Evolutionary conservation across 2,888 invertebrate genomes (phyloP).

Genomic region (Apodemia mormo): DNA sequence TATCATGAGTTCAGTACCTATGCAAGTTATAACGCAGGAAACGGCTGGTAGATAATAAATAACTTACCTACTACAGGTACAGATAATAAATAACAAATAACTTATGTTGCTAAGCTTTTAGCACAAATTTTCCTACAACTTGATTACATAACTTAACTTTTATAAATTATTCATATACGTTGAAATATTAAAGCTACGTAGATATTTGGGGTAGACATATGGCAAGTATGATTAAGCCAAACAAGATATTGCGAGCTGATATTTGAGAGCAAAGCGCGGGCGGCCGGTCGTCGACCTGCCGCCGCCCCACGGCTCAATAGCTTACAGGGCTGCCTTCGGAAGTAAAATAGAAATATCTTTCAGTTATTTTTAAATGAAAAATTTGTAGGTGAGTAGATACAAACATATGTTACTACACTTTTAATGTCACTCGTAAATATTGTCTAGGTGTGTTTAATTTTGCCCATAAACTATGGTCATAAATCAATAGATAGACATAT

Average conservation of each 20-base stretch:
- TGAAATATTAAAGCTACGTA: background rate
- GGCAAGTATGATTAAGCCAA: slow-evolving; percentile 51
- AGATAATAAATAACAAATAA: too few relatives aligned
- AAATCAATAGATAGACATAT: too few relatives aligned
- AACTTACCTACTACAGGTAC: too few relatives aligned
- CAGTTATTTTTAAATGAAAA: slow-evolving; percentile 1
- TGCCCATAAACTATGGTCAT: too few relatives aligned
- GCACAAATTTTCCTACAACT: too few relatives aligned
- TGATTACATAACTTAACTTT: background rate
- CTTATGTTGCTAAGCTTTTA: too few relatives aligned
- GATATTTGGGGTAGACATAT: slow-evolving; percentile 47
- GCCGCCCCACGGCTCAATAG: slow-evolving; percentile 45
- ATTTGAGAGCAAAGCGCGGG: slow-evolving; percentile 59
- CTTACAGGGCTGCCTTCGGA: slow-evolving; percentile 52
- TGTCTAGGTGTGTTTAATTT: background rate
- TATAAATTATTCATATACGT: background rate
- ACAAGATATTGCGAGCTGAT: slow-evolving; percentile 69
- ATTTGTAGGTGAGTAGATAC: background rate
- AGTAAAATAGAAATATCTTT: slow-evolving; percentile 14
- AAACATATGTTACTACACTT: background rate
- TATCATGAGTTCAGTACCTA: too few relatives aligned
- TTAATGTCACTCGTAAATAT: slow-evolving; percentile 6
- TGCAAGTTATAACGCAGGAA: too few relatives aligned
- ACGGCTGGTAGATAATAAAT: too few relatives aligned
- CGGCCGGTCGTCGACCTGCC: slow-evolving; percentile 71